Evolutionary conservation across 2,797 vertebrate genomes (phyloP), one percentile per base, ranked within the genome.

Genomic region (Melanotaenia pygmaea): DNA sequence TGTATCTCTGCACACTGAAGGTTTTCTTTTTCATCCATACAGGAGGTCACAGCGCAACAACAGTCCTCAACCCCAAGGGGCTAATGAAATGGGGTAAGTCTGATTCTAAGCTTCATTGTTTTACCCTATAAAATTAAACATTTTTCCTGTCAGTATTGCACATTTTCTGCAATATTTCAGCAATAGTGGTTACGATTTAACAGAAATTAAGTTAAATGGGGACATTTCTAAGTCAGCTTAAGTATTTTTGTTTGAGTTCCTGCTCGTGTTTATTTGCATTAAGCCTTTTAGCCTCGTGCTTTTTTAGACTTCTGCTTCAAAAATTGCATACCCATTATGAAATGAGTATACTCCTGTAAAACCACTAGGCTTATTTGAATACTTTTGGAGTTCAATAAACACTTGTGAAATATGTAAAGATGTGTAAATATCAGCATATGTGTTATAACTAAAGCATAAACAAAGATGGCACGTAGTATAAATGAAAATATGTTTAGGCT

Each of bases 31-130:
- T 37, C 70, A 51, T 73, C 30, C 28, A 10, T 66, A 20, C 20
- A 93, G 90, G 86, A 91, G 74, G 70, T 87, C 84, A 70, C 77
- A 61, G 34, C 86, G 82, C 1, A 76, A 82, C 72, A 77, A 74
- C 86, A 91, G 73, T 26, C 84, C 65, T 62, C 81, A 67, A 11
- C 73, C 76, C 18, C 79, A 64, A 18, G 79, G 86, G 28, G 77
- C 61, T 54, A 75, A 88, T 83, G 82, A 87, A 1, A 92, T 92
- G 79, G 90, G 94, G 94, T 94, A 90, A 79, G 86, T 8, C 22
- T 14, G 3, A 32, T 12, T 68, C 13, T 35, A 0, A 0, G 4
- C 3, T 68, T 67, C 38, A 59, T 10, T 20, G 6, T 69, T 69
- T 13, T 20, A 2, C 1, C 61, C n/a, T 56, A 35, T 58, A 24